Conservation (phyloP, 2,797 vertebrate species). For the Rhinogobio ventralis region DNA sequence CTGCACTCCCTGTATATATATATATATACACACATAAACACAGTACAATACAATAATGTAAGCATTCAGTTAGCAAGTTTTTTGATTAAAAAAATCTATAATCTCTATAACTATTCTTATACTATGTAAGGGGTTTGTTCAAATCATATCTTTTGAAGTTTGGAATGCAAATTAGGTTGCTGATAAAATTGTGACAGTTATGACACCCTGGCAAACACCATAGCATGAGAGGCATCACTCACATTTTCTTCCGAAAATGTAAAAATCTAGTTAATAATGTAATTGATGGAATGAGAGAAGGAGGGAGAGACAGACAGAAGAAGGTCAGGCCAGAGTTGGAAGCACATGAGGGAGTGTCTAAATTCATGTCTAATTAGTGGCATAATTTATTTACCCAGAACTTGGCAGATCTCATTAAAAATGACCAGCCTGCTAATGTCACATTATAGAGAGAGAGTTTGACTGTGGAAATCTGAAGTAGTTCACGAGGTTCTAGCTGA, state of each 20-base stretch:
- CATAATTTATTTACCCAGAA: conserved; percentile 61
- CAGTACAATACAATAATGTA: neutral
- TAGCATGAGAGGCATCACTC: neutral
- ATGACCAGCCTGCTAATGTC: conserved; percentile 59
- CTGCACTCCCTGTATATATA: too few relatives aligned
- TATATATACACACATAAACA: neutral
- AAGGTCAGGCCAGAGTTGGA: conserved; percentile 58
- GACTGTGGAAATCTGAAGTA: conserved; percentile 22
- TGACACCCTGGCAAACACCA: neutral
- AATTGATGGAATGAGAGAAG: conserved; percentile 45
- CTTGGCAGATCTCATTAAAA: conserved; percentile 62
- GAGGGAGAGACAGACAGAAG: conserved; percentile 46
- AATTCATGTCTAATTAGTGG: conserved; percentile 63
- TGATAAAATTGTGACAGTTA: neutral
- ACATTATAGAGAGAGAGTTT: conserved; percentile 35
- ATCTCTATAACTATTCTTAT: neutral
- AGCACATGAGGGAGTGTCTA: conserved; percentile 52
- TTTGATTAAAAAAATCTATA: neutral
- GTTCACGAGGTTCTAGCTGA: conserved; percentile 23
- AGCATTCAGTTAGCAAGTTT: neutral
- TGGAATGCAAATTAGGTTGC: neutral
- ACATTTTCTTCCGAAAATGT: neutral
- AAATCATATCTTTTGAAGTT: neutral
- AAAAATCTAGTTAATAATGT: conserved; percentile 18
- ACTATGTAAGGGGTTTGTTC: neutral